Conservation (phyloP, 2,797 vertebrate species). For the Syngnathus rostellatus region DNA sequence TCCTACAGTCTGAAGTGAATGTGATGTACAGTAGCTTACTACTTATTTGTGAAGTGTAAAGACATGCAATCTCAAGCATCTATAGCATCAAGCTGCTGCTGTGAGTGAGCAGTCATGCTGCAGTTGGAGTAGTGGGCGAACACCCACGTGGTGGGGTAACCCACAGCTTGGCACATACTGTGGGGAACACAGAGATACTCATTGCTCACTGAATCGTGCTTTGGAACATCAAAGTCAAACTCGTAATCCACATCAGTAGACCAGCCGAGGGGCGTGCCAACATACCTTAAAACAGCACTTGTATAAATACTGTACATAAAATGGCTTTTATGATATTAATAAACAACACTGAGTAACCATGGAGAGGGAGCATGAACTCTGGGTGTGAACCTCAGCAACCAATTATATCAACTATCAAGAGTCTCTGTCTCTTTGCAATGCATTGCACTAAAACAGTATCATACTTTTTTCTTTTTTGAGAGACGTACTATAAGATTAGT, state of each 20-base stretch:
- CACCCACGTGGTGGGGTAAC: constrained; percentile 24
- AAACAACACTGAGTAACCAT: not conserved
- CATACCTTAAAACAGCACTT: constrained; percentile 6
- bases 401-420: not conserved
- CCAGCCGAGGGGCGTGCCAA: constrained; percentile 19
- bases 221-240: constrained; percentile 42
- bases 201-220: constrained; percentile 39
- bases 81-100: constrained; percentile 3
- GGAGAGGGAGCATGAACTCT: not conserved
- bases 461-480: no score
- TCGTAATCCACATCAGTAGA: constrained; percentile 42
- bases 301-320: not conserved
- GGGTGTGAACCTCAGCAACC: not conserved
- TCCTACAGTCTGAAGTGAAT: no score
- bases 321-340: constrained; percentile 6
- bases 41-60: not conserved
- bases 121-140: constrained; percentile 15
- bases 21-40: no score
- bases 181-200: constrained; percentile 31
- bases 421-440: no score
- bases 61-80: not conserved
- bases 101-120: constrained; percentile 59
- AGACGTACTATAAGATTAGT: no score
- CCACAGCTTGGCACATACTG: constrained; percentile 21
- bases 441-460: no score